Evolutionary conservation across 35 echinoderm and acorn worm genomes (phyloP).

Genomic region (Heliocidaris tuberculata): DNA sequence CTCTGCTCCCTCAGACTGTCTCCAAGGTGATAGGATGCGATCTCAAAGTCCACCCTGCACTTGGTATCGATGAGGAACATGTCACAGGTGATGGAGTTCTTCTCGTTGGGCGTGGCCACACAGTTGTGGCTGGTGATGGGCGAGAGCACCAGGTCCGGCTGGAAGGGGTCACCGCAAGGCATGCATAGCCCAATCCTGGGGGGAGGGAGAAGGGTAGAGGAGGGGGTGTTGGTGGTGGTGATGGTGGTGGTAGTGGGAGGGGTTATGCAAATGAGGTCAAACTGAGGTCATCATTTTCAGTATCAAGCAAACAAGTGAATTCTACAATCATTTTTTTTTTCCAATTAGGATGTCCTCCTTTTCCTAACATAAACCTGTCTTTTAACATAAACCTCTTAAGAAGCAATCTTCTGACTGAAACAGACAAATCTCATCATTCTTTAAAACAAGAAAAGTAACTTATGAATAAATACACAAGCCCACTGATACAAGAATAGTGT

Average conservation of each 20-base stretch:
- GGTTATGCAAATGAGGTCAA: neutral
- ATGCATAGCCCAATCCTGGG: conserved; percentile 71
- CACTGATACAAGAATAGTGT: no score
- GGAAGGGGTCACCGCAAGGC: conserved; percentile 78
- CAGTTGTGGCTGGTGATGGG: conserved; percentile 70
- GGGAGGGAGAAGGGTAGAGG: neutral
- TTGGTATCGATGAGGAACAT: conserved; percentile 79
- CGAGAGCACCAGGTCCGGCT: conserved; percentile 69
- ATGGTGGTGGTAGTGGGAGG: neutral
- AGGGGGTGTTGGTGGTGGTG: neutral
- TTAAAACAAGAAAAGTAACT: no score
- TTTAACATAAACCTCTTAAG: no score
- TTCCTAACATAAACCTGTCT: no score
- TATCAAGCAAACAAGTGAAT: no score
- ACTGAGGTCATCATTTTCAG: neutral
- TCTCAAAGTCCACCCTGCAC: conserved; percentile 78
- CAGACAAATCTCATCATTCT: no score
- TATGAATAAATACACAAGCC: no score
- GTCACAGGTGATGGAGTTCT: conserved; percentile 67
- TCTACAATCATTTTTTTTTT: no score
- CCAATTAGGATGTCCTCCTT: no score
- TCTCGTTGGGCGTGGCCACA: conserved; percentile 54
- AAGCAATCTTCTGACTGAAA: no score
- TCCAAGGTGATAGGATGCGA: conserved; percentile 73
- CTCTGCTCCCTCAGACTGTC: conserved; percentile 49